A percentile compares a stretch with the other conserved stretches of the same genome.
These are phyloP conservation scores for Phacellophora camtschatica DNA, from an alignment of 30 jellyfish, hydroid and myxozoan genomes.

Conservation along the genomic window DNA sequence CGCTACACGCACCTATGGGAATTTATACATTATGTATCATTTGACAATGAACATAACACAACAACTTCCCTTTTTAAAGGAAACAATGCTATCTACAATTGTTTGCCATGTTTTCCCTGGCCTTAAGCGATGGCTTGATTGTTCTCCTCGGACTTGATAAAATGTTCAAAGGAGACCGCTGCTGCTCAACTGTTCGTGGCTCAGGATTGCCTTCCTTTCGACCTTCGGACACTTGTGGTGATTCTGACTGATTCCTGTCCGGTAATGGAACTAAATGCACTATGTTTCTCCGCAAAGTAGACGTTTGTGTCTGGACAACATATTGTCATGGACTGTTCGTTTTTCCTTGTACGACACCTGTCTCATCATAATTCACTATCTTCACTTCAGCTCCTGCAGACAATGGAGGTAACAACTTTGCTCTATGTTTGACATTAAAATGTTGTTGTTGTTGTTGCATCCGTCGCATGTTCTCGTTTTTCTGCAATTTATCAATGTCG, in stretches of 20 bases:
- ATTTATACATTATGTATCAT: too few relatives aligned
- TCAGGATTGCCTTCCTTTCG: background rate
- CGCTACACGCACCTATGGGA: too few relatives aligned
- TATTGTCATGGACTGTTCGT: background rate
- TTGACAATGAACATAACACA: background rate
- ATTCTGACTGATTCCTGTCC: too few relatives aligned
- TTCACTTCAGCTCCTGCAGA: background rate
- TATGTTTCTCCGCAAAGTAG: background rate
- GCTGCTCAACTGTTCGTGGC: background rate
- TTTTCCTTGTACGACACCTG: background rate
- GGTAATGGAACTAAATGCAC: background rate
- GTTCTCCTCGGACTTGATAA: background rate
- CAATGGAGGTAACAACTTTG: background rate
- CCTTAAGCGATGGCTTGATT: background rate
- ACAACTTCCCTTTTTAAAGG: background rate
- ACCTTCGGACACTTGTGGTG: too few relatives aligned
- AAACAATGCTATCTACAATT: background rate
- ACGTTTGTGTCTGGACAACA: background rate
- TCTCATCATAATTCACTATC: background rate
- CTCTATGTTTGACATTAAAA: background rate
- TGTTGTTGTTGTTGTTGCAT: background rate
- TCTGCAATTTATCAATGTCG: background rate
- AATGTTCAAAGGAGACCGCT: background rate
- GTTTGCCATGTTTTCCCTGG: background rate
- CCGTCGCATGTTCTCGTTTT: slow-evolving; percentile 20